Base-by-base conservation (phyloP, 2,888 invertebrate species). In the Pandemis corylana region DNA sequence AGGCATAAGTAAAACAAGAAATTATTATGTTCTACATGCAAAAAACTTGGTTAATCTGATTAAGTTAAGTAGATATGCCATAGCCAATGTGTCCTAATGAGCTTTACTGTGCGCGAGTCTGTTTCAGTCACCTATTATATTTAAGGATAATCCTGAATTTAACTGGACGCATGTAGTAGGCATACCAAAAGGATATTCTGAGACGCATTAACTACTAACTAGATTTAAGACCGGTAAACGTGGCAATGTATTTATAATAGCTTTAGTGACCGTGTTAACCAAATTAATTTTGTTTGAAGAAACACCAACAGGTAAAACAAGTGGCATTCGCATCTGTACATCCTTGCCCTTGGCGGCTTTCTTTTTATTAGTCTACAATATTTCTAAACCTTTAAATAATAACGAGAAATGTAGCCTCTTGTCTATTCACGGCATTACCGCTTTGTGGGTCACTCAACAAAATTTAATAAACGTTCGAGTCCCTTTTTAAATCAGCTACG, bases 401-500 rank as follows among this genome's bases (percentile, higher is more conserved):
- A 56, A 5, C 9, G 13, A 56, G 20, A 9, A 9, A 20, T 56
- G 20, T 20, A 9, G 56, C 56, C 20, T 56, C 20, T 56, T 56
- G 56, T 56, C 7, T 7, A 9, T 56, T 56, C 9, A 56, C 15
- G 20, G 56, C 20, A 56, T 56, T 56, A 56, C 6, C 56, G 56
- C 7, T 2, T 20, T 56, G 3, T 56, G 15, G 20, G 7, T 56
- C 4, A 20, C 51, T n/a, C 5, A 20, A 56, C 13, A 15, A 9
- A 56, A 56, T 56, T 56, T n/a, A 9, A 20, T 56, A 15, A 56
- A 56, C 20, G 7, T 15, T 53, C 53, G n/a, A 53, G 53, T 53
- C 78, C 78, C 76, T 80, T 82, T 83, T 81, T 82, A 83, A 82
- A 80, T 76, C 71, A 79, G 74, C 76, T 75, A 74, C 76, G 82